A percentile compares a stretch with the other conserved stretches of the same genome.
phyloP scores from a whole-genome alignment of 2,113 vertebrate species.

The Plecotus auritus region DNA sequence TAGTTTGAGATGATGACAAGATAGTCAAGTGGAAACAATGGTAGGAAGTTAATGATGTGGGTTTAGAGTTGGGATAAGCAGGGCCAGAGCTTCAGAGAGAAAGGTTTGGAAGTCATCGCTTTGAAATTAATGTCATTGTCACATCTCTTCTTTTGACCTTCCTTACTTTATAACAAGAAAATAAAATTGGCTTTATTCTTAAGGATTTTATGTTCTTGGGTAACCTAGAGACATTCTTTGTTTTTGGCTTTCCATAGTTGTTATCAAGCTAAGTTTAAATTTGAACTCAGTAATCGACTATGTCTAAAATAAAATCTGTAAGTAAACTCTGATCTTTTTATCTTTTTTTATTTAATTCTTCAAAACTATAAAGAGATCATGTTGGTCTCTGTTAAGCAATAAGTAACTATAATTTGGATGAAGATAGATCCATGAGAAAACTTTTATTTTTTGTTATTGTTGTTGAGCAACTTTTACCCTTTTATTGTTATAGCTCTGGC shows the following conservation, averaged over 20 bases:
- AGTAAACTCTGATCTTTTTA: neutral
- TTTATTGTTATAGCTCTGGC: neutral
- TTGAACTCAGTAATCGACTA: neutral
- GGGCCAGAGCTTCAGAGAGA: neutral
- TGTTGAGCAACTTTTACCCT: neutral
- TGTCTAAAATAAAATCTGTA: neutral
- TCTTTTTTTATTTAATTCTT: constrained; percentile 23
- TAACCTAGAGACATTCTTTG: neutral
- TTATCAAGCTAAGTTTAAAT: neutral
- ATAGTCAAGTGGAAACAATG: neutral
- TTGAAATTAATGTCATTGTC: constrained; percentile 7
- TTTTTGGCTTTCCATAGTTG: neutral
- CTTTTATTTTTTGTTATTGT: neutral
- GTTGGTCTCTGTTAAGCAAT: neutral
- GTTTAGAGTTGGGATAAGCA: neutral
- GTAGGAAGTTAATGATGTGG: neutral
- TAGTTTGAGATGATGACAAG: neutral
- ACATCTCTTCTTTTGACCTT: neutral
- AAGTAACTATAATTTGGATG: constrained; percentile 3
- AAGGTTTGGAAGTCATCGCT: neutral
- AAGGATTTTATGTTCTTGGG: constrained; percentile 17
- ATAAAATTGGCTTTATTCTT: neutral
- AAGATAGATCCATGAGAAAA: neutral
- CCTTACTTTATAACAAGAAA: neutral
- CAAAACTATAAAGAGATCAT: neutral